phyloP scores from a whole-genome alignment of 2,888 invertebrate species.

The Helobdella robusta region DNA sequence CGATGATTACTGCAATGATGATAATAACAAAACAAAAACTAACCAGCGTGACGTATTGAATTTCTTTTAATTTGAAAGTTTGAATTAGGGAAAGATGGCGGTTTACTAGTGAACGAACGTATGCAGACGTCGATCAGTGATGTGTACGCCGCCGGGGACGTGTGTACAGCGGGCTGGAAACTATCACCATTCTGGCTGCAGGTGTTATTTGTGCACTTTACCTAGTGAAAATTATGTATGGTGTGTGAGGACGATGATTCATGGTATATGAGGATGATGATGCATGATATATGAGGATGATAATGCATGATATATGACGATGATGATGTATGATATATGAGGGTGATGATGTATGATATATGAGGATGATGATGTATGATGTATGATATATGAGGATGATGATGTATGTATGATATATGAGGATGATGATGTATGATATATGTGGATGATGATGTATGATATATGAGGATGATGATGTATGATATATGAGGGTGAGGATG shows the following conservation, averaged over 20 bases:
- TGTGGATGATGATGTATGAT: too few species aligned
- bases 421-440: too few species aligned
- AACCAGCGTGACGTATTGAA: neutral
- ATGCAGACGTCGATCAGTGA: constrained; percentile 69
- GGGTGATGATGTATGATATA: too few species aligned
- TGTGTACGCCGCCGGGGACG: constrained; percentile 91
- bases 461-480: too few species aligned
- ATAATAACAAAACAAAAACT: neutral
- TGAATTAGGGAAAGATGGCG: constrained; percentile 59
- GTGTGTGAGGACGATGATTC: neutral
- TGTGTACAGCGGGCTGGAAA: constrained; percentile 72
- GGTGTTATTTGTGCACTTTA: constrained; percentile 39
- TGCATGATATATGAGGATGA: neutral
- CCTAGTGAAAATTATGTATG: too few species aligned
- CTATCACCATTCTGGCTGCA: constrained; percentile 47
- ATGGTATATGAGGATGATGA: too few species aligned
- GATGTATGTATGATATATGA: too few species aligned
- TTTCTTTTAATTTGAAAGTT: constrained; percentile 37
- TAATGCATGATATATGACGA: neutral
- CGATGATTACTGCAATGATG: too few species aligned
- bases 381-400: too few species aligned
- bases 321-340: too few species aligned
- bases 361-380: too few species aligned
- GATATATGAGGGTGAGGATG: too few species aligned
- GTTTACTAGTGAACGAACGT: constrained; percentile 71